Evolutionary conservation across 2,888 invertebrate genomes (phyloP).

Genomic region (Timema cristinae): DNA sequence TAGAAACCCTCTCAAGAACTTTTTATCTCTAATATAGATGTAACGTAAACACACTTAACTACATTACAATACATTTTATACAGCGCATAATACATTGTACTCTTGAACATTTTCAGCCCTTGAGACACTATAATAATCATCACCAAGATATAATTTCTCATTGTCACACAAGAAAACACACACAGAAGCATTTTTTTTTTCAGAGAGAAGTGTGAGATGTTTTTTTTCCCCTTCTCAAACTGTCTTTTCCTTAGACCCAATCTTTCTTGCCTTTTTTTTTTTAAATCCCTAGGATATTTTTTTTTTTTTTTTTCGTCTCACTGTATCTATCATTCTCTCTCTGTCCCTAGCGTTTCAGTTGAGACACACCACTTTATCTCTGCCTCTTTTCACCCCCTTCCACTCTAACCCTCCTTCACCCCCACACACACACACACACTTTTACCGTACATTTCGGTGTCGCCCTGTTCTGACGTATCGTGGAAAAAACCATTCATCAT

Average conservation of each 20-base stretch:
- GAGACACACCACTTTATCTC: constrained; percentile 17
- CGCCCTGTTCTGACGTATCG: constrained; percentile 15
- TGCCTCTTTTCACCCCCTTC: constrained; percentile 13
- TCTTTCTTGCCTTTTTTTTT: constrained; percentile 52
- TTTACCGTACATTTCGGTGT: neutral
- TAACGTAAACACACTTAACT: too few species aligned
- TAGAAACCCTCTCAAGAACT: too few species aligned
- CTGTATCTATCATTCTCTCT: neutral
- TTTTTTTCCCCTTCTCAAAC: constrained; percentile 99
- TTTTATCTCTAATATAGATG: too few species aligned
- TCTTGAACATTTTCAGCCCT: too few species aligned
- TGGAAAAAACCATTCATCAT: constrained; percentile 8
- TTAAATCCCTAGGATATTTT: neutral
- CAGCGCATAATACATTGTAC: too few species aligned
- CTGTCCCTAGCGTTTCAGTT: constrained; percentile 13
- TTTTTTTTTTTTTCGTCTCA: neutral
- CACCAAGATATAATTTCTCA: too few species aligned
- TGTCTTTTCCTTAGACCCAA: constrained; percentile 95
- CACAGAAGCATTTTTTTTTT: too few species aligned
- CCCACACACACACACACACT: neutral
- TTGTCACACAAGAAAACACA: too few species aligned
- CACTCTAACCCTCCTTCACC: constrained; percentile 7
- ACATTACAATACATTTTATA: too few species aligned
- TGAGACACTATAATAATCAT: too few species aligned
- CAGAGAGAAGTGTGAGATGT: constrained; percentile 38